Evolutionary conservation across 2,797 vertebrate species (phyloP), one percentile per base, ranked within the genome.

Genomic region (Champsocephalus esox): DNA sequence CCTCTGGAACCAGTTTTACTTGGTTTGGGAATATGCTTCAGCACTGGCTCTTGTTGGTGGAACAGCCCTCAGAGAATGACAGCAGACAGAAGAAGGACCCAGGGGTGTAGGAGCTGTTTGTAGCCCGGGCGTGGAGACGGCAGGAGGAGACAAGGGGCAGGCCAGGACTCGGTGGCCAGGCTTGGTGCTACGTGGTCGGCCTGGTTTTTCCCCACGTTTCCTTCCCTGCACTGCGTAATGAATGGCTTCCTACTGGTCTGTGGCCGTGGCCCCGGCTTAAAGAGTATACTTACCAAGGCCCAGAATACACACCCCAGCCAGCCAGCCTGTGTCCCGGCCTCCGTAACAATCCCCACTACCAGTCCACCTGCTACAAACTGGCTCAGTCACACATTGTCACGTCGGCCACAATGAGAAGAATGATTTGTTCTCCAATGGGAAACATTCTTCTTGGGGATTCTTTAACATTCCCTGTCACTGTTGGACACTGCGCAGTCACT

Each of bases 171-270:
- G 0, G 92, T 65, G 88, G 85, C 92, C 92, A 88, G 87, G 88
- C 83, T 88, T 87, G 91, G 90, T 92, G 93, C 93, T 92, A 91
- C 80, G 90, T 90, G 92, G 93, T 94, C 87, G 83, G 88, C 79
- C 89, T 92, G 90, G 92, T 93, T 95, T 93, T 94, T 88, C 91
- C 92, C 93, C 89, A 90, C 81, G 89, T 92, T 93, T 89, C 90
- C 90, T 93, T 92, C 91, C 86, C 86, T 90, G 92, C 84, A 75
- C 83, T 71, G 86, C 68, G 82, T 95, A 95, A 95, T 95, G 93
- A 95, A 93, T 95, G 92, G 94, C 94, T 95, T 95, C 94, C 95
- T 93, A 88, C 91, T 91, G 90, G 93, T 89, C 87, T 94, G 92
- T 91, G 92, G 92, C 90, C 84, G 51, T 87, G 92, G 92, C 89